A percentile compares a stretch with the other conserved stretches of the same genome.
These are phyloP conservation scores for Aplocera efformata DNA, from an alignment of 2,888 invertebrate genomes.

Conservation along the genomic window DNA sequence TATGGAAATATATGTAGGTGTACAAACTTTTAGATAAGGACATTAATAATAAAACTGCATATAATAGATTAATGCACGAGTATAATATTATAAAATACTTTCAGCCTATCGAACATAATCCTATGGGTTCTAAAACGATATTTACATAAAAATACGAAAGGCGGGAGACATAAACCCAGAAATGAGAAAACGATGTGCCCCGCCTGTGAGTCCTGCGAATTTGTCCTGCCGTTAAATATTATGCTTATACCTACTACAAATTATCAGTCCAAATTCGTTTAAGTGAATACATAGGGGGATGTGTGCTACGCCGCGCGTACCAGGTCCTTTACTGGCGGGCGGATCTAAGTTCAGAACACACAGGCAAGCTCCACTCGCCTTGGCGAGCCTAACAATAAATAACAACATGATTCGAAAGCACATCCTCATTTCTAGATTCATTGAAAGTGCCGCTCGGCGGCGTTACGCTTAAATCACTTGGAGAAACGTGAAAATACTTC, in stretches of 20 bases:
- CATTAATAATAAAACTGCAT: constrained; percentile 40
- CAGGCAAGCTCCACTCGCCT: constrained; percentile 19
- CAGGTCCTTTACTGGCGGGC: constrained; percentile 46
- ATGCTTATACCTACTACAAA: constrained; percentile 34
- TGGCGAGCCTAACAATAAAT: constrained; percentile 20
- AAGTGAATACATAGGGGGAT: constrained; percentile 36
- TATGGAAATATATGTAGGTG: too few relatives aligned
- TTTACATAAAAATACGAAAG: constrained; percentile 67
- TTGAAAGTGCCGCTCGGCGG: constrained; percentile 27
- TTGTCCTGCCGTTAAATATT: constrained; percentile 36
- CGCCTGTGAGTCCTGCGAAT: constrained; percentile 34
- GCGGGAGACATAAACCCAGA: constrained; percentile 55
- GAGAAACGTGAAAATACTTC: constrained; percentile 12
- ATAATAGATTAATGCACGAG: constrained; percentile 58
- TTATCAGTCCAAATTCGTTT: constrained; percentile 31
- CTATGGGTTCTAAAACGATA: constrained; percentile 70
- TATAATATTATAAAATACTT: constrained; percentile 79
- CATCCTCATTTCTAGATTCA: constrained; percentile 34
- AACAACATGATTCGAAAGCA: constrained; percentile 25
- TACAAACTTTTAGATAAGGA: background rate
- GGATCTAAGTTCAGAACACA: constrained; percentile 24
- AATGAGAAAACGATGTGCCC: constrained; percentile 41
- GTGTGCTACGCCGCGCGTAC: constrained; percentile 37
- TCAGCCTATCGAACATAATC: constrained; percentile 75
- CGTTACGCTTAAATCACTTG: constrained; percentile 18